Evolutionary conservation across 2,888 invertebrate genomes (phyloP), one percentile per base, ranked within the genome.

Genomic region (Eurytoma californica): DNA sequence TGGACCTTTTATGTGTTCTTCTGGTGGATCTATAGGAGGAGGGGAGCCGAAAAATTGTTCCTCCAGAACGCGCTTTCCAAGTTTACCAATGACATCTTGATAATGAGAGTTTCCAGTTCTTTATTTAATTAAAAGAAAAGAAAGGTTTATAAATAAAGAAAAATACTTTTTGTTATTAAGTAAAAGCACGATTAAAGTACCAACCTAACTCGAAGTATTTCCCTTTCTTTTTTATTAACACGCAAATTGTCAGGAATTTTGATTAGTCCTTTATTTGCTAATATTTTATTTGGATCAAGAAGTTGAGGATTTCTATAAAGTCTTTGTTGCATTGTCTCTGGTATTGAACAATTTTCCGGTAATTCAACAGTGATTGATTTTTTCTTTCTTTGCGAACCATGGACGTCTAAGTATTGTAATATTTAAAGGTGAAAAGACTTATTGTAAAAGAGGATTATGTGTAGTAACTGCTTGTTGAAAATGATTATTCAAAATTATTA

Each of bases 81-180:
- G 83, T 9, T 72, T 74, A 39, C 84, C 83, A 70, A 88, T 87
- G 13, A 80, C 82, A 67, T 61, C 81, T 30, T 77, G 72, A 72
- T 88, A 88, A 67, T 87, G 87, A 4, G 86, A 79, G 60, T 84
- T 72, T 67, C 86, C 88, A 53, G 87, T 88, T 73, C 87, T 88
- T 63, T 55, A n/a, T 51, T 58, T 4, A 76, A 73, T 60, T 63
- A 63, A 30, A 63, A n/a, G 39, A n/a, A 47, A 53, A 12, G 20
- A 18, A 55, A 39, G 12, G 24, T 47, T 14, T 47, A 20, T 75
- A 47, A 16, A 47, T 39, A 49, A 49, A 24, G n/a, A 7, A 28
- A n/a, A 24, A 60, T 9, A 0, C 2, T 61, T 39, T 20, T 51
- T 24, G 12, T 72, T 61, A 18, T 3, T 1, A 72, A 30, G n/a